phyloP scores from a whole-genome alignment of 2,113 vertebrate species.

The Nymphicus hollandicus region DNA sequence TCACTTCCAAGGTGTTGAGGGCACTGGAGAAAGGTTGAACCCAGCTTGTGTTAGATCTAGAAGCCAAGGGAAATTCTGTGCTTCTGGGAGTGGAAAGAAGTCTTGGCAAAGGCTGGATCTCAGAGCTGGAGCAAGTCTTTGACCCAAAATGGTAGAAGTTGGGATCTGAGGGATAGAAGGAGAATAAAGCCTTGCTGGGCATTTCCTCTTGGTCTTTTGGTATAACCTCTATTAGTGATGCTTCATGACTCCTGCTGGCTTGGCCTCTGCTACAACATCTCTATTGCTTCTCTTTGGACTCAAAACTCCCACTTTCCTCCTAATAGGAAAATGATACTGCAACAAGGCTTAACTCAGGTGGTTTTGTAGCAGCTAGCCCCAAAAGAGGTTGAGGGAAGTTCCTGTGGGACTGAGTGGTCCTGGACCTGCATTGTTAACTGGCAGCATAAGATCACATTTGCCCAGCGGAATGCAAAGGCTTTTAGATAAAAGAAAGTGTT shows the following conservation, averaged over 20 bases:
- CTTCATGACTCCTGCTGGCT: background rate
- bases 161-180: background rate
- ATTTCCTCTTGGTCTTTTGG: background rate
- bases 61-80: constrained; percentile 17
- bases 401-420: background rate
- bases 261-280: background rate
- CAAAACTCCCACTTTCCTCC: background rate
- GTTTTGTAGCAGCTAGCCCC: background rate
- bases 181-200: background rate
- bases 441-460: background rate
- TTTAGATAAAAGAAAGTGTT: background rate
- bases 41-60: background rate
- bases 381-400: background rate
- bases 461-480: background rate
- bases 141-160: background rate
- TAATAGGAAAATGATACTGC: background rate
- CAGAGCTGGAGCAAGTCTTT: background rate
- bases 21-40: background rate
- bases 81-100: background rate
- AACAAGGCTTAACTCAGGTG: background rate
- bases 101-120: background rate
- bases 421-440: background rate
- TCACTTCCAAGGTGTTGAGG: background rate
- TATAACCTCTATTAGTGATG: background rate
- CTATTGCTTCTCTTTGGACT: background rate